Conservation (phyloP, 2,113 vertebrate species). For the Apistogramma diplotaenia region DNA sequence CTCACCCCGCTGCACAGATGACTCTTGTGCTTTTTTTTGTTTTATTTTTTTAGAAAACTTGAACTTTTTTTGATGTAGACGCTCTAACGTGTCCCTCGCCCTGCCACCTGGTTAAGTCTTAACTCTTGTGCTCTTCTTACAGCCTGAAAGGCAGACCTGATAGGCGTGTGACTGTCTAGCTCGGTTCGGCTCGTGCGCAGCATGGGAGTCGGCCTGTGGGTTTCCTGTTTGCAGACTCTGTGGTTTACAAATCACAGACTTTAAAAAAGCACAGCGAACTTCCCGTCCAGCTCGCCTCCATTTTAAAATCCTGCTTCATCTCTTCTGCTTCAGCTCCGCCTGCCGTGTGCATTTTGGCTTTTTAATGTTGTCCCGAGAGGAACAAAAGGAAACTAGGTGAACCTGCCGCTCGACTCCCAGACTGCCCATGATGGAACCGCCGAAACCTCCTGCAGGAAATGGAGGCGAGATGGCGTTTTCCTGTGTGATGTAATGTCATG, state of each 20-base stretch:
- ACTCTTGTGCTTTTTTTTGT: constrained; percentile 45
- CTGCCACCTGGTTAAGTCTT: constrained; percentile 39
- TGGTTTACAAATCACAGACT: constrained; percentile 19
- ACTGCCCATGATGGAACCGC: constrained; percentile 39
- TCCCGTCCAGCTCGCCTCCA: constrained; percentile 17
- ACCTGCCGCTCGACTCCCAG: constrained; percentile 24
- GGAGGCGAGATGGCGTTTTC: constrained; percentile 13
- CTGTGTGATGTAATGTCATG: constrained; percentile 66
- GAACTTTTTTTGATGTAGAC: constrained; percentile 63
- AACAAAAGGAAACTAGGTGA: neutral
- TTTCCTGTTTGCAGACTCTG: constrained; percentile 14
- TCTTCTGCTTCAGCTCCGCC: neutral
- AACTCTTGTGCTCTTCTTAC: constrained; percentile 36
- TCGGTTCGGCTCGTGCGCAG: constrained; percentile 24
- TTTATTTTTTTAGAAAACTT: constrained; percentile 52
- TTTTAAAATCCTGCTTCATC: neutral
- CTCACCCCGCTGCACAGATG: constrained; percentile 21
- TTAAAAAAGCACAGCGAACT: constrained; percentile 43
- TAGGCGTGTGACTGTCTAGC: constrained; percentile 28
- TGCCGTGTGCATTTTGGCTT: neutral
- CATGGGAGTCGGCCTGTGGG: constrained; percentile 46
- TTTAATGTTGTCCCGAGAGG: neutral
- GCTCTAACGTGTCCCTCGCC: constrained; percentile 39
- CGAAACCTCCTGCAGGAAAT: neutral
- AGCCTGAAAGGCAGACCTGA: constrained; percentile 18